A percentile compares a stretch with the other conserved stretches of the same genome.
phyloP scores from a whole-genome alignment of 2,888 invertebrate species.

The Sisyra terminalis region DNA sequence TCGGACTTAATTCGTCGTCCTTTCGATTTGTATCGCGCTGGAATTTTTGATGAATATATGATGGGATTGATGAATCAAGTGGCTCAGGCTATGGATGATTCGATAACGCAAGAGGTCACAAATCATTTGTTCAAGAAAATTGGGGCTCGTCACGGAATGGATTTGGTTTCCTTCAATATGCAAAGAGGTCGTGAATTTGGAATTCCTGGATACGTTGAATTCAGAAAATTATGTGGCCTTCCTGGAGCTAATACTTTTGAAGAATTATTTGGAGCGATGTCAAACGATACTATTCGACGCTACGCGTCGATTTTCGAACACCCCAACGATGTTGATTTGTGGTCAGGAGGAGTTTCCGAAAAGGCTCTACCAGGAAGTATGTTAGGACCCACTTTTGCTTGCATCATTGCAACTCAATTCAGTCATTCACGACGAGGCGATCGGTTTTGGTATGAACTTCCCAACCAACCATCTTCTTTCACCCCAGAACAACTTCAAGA shows the following conservation, averaged over 20 bases:
- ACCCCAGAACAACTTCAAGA: constrained; percentile 73
- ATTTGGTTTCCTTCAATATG: constrained; percentile 85
- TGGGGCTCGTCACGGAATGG: constrained; percentile 57
- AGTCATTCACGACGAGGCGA: constrained; percentile 78
- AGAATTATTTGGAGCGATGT: constrained; percentile 73
- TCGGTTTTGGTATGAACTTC: constrained; percentile 88
- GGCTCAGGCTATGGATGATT: constrained; percentile 89
- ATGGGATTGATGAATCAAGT: constrained; percentile 91
- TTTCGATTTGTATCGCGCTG: constrained; percentile 78
- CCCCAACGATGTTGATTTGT: constrained; percentile 83
- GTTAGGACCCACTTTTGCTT: constrained; percentile 88
- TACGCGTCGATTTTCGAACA: constrained; percentile 75
- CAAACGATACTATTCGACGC: constrained; percentile 69
- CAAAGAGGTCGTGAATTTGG: constrained; percentile 85
- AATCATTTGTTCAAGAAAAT: constrained; percentile 83
- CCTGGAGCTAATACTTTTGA: constrained; percentile 62
- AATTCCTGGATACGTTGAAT: constrained; percentile 84
- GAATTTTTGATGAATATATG: constrained; percentile 79
- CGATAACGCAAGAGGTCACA: constrained; percentile 78
- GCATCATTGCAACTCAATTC: constrained; percentile 86
- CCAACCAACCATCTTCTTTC: constrained; percentile 83
- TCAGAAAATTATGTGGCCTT: constrained; percentile 78
- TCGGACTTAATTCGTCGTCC: constrained; percentile 80
- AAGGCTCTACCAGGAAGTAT: constrained; percentile 78
- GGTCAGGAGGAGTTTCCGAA: constrained; percentile 90